These are phyloP conservation scores for Aurelia coerulea DNA, from an alignment of 30 jellyfish, hydroid and myxozoan species.

Conservation along the genomic window DNA sequence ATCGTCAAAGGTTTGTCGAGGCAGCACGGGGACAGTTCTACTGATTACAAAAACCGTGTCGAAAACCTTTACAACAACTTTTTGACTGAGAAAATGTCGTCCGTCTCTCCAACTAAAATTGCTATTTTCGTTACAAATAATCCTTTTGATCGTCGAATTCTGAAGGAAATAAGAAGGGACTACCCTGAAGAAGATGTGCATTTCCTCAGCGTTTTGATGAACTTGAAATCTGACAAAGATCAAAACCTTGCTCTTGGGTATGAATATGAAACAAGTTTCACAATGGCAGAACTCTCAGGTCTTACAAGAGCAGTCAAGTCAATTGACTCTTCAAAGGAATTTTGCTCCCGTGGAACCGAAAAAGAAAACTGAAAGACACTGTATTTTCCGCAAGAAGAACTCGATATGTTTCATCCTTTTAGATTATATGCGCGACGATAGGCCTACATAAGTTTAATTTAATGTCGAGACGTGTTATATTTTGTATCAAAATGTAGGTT, in stretches of 20 bases:
- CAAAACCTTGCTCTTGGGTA: background rate
- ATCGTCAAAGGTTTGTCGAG: background rate
- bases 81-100: slow-evolving; percentile 23
- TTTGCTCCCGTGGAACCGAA: background rate
- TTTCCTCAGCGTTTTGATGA: slow-evolving; percentile 34
- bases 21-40: background rate
- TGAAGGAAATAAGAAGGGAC: slow-evolving; percentile 5
- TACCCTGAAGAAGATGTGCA: slow-evolving; percentile 47
- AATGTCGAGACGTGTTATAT: too few species aligned
- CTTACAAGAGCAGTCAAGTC: background rate
- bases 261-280: slow-evolving; percentile 37
- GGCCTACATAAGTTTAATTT: too few species aligned
- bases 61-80: slow-evolving; percentile 8
- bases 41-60: background rate
- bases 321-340: background rate
- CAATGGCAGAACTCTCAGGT: slow-evolving; percentile 11
- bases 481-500: too few species aligned
- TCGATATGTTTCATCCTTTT: too few species aligned
- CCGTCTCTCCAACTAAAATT: slow-evolving; percentile 51
- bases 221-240: slow-evolving; percentile 4
- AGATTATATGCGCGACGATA: too few species aligned
- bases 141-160: slow-evolving; percentile 10
- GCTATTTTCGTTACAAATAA: slow-evolving; percentile 33
- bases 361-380: background rate
- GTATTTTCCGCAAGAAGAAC: too few species aligned